Evolutionary conservation across 2,888 invertebrate species (phyloP).

Genomic region (Boloria euphrosyne): DNA sequence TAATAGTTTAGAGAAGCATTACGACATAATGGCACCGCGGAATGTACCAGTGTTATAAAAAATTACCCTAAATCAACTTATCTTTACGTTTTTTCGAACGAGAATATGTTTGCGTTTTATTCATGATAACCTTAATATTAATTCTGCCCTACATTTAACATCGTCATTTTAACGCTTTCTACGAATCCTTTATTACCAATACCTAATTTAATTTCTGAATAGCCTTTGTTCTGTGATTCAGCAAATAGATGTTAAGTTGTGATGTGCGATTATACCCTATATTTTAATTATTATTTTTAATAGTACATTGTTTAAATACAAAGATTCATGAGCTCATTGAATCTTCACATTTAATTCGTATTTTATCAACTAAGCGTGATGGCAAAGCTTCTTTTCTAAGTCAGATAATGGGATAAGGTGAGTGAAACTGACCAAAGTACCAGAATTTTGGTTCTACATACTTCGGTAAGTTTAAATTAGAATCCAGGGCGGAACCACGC

Average conservation of each 20-base stretch:
- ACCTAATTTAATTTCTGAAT: slow-evolving; percentile 53
- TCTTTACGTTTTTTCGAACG: slow-evolving; percentile 67
- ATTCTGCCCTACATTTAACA: slow-evolving; percentile 62
- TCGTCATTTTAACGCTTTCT: slow-evolving; percentile 57
- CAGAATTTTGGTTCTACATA: slow-evolving; percentile 37
- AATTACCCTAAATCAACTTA: slow-evolving; percentile 77
- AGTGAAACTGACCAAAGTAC: slow-evolving; percentile 42
- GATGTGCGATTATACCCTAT: slow-evolving; percentile 77
- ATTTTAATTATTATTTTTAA: slow-evolving; percentile 55
- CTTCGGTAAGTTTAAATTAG: slow-evolving; percentile 52
- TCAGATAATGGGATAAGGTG: slow-evolving; percentile 27
- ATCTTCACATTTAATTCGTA: slow-evolving; percentile 67
- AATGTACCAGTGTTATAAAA: slow-evolving; percentile 79
- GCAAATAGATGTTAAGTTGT: slow-evolving; percentile 79
- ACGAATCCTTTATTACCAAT: slow-evolving; percentile 73
- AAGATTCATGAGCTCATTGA: slow-evolving; percentile 77
- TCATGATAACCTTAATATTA: slow-evolving; percentile 62
- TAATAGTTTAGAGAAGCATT: slow-evolving; percentile 69
- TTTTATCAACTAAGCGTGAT: slow-evolving; percentile 54
- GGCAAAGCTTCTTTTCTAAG: slow-evolving; percentile 57
- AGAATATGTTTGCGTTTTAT: slow-evolving; percentile 71
- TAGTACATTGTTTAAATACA: slow-evolving; percentile 62
- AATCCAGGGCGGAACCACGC: slow-evolving; percentile 76
- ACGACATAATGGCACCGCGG: slow-evolving; percentile 78
- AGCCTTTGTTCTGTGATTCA: slow-evolving; percentile 61